Evolutionary conservation across 1,140 invertebrate species (phyloP).

Genomic region (Drosophila seguyi): DNA sequence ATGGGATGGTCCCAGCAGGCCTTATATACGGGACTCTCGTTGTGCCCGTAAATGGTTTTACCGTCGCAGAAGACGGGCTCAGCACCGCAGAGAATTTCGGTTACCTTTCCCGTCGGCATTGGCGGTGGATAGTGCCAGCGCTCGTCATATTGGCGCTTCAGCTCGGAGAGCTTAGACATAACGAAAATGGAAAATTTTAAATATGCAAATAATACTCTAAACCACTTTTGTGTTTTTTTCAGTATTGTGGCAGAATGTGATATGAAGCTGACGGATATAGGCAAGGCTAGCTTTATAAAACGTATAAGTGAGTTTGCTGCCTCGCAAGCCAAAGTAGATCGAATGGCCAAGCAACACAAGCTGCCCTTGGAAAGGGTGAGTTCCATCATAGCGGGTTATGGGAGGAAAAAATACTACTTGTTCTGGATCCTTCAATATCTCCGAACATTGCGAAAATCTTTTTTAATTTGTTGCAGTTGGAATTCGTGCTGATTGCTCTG

Average conservation of each 20-base stretch:
- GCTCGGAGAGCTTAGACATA: constrained; percentile 18
- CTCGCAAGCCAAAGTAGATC: constrained; percentile 42
- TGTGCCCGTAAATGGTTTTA: constrained; percentile 12
- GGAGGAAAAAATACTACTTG: neutral
- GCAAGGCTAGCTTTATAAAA: constrained; percentile 86
- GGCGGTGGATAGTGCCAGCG: constrained; percentile 58
- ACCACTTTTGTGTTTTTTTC: constrained; percentile 46
- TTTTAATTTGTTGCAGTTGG: constrained; percentile 76
- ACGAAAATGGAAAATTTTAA: constrained; percentile 27
- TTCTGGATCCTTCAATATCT: neutral
- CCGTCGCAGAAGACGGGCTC: neutral
- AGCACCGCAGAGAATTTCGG: constrained; percentile 37
- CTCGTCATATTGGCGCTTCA: constrained; percentile 42
- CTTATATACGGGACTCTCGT: neutral
- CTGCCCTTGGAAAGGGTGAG: constrained; percentile 86
- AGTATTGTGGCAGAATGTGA: constrained; percentile 85
- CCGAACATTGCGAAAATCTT: neutral
- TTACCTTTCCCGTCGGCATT: constrained; percentile 11
- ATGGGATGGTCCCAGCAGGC: constrained; percentile 61
- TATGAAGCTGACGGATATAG: constrained; percentile 85
- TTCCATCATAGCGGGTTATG: neutral
- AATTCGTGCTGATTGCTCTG: constrained; percentile 89
- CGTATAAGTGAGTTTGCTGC: constrained; percentile 78
- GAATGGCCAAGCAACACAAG: constrained; percentile 85
- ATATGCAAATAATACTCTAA: constrained; percentile 1